A percentile compares a stretch with the other conserved stretches of the same genome.
Conservation (phyloP, 1,140 invertebrate genomes). For the Caenorhabditis elegans region DNA sequence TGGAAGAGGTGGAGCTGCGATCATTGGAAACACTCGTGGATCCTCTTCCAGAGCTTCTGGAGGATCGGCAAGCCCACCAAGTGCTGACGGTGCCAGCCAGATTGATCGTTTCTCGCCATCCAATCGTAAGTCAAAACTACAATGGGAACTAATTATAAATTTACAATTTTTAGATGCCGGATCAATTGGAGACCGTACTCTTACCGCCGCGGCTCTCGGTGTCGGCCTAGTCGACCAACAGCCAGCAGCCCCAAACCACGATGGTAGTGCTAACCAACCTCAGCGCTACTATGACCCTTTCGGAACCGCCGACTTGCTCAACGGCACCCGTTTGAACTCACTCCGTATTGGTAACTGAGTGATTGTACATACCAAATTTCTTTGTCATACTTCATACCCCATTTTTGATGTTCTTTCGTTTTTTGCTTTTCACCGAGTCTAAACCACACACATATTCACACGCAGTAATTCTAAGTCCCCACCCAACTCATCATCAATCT, state of each 20-base stretch:
- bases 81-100: slow-evolving; percentile 11
- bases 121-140: neutral
- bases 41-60: slow-evolving; percentile 25
- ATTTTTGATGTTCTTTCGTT: neutral
- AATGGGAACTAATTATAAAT: neutral
- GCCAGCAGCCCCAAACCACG: neutral
- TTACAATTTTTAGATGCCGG: too few species aligned
- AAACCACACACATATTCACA: too few species aligned
- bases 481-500: too few species aligned
- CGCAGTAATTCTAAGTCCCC: neutral
- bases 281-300: slow-evolving; percentile 36
- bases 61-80: slow-evolving; percentile 34
- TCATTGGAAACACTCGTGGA: neutral
- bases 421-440: too few species aligned
- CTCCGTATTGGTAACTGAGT: slow-evolving; percentile 25
- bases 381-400: neutral
- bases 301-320: slow-evolving; percentile 28
- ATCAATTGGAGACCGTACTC: neutral
- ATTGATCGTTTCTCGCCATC: slow-evolving; percentile 27
- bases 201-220: neutral
- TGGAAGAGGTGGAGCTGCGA: neutral
- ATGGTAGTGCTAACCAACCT: neutral
- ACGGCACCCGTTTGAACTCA: neutral
- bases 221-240: neutral
- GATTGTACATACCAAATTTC: neutral